Evolutionary conservation across 2,113 vertebrate species (phyloP), one percentile per base, ranked within the genome.

Genomic region (Callipepla californica): DNA sequence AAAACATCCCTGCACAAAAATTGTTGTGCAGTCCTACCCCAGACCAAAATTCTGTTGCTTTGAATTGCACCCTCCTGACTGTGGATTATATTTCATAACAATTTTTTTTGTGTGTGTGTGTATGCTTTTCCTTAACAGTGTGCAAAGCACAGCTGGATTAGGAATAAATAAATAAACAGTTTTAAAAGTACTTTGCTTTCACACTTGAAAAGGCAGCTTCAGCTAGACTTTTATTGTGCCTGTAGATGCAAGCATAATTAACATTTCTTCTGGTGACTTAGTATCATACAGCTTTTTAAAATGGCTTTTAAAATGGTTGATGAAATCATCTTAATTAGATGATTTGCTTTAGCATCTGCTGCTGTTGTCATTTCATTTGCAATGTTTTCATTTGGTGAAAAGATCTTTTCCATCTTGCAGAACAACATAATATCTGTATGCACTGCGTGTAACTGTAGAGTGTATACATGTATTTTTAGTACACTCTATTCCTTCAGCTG

Each of bases 321-420:
- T 94, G 76, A 94, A 95, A 89, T 93, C 13, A 80, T 91, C 85
- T 78, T 95, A 93, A 93, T 92, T 93, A 95, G 85, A 93, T 88
- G 22, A 95, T 93, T 95, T 94, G 75, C 79, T 93, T 92, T 87
- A 89, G 84, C 91, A 95, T 94, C 75, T 96, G 94, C 79, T 85
- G 67, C 72, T 93, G 78, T 87, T 95, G 82, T 83, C 38, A 75
- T 94, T 94, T 88, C 13, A 34, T 88, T 93, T 94, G 78, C 61
- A 83, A 67, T 92, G 42, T 80, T 95, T 96, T 90, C 79, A 76
- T 87, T 93, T 74, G 51, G 38, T 83, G 38, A 45, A 87, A 88
- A 93, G 55, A 89, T 69, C 89, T 91, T 93, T 93, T 80, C 57
- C 44, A 7, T 82, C 78, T 85, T 80, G 75, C 47, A 76, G 88